phyloP scores from a whole-genome alignment of 2,888 invertebrate genomes.

The Sphinx pinastri region DNA sequence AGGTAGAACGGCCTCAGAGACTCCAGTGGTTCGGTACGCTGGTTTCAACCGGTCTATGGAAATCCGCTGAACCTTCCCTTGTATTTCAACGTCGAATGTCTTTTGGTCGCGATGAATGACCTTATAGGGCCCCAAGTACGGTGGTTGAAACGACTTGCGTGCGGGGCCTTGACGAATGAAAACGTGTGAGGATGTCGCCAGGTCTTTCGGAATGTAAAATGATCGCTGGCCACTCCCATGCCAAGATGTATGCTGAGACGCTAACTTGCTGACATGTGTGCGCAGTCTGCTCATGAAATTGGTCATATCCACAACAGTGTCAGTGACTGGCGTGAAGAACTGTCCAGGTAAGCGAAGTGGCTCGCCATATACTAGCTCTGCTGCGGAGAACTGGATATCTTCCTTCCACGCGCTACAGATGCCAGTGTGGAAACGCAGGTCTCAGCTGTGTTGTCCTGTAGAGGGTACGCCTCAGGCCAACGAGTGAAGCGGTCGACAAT shows the following conservation, averaged over 20 bases:
- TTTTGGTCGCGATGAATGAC: background rate
- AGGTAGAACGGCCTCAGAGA: background rate
- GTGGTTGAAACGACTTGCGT: constrained; percentile 31
- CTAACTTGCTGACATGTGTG: too few species aligned
- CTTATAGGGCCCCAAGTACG: constrained; percentile 28
- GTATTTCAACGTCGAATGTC: too few species aligned
- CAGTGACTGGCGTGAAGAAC: too few species aligned
- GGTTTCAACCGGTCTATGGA: constrained; percentile 40
- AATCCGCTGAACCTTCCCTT: constrained; percentile 21
- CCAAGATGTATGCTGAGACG: constrained; percentile 6
- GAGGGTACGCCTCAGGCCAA: constrained; percentile 57
- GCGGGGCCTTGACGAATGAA: constrained; percentile 38
- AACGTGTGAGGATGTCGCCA: constrained; percentile 33
- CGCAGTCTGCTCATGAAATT: too few species aligned
- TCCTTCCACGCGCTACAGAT: constrained; percentile 34
- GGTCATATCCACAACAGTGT: too few species aligned
- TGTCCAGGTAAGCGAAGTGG: constrained; percentile 23
- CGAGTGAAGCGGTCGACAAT: constrained; percentile 49
- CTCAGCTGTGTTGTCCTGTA: constrained; percentile 54
- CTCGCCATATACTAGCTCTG: constrained; percentile 42
- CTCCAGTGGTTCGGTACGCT: constrained; percentile 32
- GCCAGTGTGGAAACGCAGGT: constrained; percentile 54
- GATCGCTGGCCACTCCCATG: constrained; percentile 20
- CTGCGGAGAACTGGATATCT: constrained; percentile 31
- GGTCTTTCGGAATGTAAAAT: constrained; percentile 35